Percentiles rank a stretch among this genome's conserved stretches.
phyloP scores from a whole-genome alignment of 2,888 invertebrate species.

The Ecliptopera silaceata region DNA sequence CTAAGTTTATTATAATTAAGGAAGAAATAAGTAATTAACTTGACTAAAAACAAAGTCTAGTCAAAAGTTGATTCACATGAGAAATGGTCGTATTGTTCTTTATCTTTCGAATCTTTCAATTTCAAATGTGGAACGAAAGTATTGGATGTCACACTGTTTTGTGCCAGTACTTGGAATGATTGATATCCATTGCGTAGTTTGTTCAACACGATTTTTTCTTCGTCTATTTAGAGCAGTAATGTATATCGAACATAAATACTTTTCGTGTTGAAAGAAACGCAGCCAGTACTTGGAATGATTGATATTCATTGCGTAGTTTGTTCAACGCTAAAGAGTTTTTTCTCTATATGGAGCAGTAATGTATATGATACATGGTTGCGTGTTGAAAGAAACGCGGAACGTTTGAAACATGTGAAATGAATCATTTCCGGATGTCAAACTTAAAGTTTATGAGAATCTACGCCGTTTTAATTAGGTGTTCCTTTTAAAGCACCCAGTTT shows the following conservation, averaged over 20 bases:
- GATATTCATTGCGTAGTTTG: slow-evolving; percentile 13
- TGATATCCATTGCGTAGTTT: slow-evolving; percentile 12
- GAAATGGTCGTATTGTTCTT: slow-evolving; percentile 44
- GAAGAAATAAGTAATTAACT: slow-evolving; percentile 7
- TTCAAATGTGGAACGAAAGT: slow-evolving; percentile 57
- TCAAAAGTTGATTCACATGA: slow-evolving; percentile 39
- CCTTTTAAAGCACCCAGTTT: too few relatives aligned
- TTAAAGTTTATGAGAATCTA: neutral
- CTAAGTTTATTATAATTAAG: neutral
- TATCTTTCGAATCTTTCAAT: slow-evolving; percentile 53
- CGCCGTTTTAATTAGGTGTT: too few relatives aligned
- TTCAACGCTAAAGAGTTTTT: slow-evolving; percentile 4
- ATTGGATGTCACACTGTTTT: slow-evolving; percentile 51
- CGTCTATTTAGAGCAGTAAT: slow-evolving; percentile 3
- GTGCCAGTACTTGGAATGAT: slow-evolving; percentile 19
- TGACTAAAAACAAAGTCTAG: slow-evolving; percentile 1
- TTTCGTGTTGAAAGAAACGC: slow-evolving; percentile 19
- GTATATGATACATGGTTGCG: neutral
- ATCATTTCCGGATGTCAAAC: slow-evolving; percentile 1
- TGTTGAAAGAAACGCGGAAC: slow-evolving; percentile 4
- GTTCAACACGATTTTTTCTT: slow-evolving; percentile 1
- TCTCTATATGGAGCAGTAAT: slow-evolving; percentile 1
- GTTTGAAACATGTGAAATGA: neutral
- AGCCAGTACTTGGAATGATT: too few relatives aligned
- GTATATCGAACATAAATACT: neutral